Conservation (phyloP, 1,140 invertebrate species). For the Agrilus planipennis region DNA sequence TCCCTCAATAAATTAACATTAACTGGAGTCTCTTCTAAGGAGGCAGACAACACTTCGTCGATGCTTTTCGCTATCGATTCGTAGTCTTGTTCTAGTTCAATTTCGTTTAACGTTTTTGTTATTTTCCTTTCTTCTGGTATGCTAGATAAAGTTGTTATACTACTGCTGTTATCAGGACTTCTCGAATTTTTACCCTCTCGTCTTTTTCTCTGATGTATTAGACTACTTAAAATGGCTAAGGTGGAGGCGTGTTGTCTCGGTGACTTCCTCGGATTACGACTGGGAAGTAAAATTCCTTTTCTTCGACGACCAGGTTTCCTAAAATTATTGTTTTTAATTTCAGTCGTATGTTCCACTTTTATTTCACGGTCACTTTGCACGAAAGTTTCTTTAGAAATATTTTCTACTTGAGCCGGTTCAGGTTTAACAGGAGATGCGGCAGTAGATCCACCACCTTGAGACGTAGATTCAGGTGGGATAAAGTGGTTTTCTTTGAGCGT, state of each 20-base stretch:
- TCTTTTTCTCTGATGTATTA: constrained; percentile 43
- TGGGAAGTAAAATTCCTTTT: constrained; percentile 12
- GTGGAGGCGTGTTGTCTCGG: constrained; percentile 76
- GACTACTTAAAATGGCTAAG: constrained; percentile 61
- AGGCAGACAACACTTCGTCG: constrained; percentile 5
- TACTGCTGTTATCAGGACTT: constrained; percentile 5
- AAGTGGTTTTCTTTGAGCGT: no score
- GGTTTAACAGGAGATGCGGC: no score
- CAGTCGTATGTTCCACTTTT: no score
- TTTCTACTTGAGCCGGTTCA: constrained; percentile 8
- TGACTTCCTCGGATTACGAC: constrained; percentile 63
- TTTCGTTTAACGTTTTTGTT: constrained; percentile 1
- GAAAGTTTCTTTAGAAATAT: constrained; percentile 2
- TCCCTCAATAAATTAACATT: neutral
- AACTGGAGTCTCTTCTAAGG: no score
- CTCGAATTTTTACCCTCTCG: constrained; percentile 10
- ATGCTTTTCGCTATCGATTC: constrained; percentile 8
- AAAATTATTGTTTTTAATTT: no score
- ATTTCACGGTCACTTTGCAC: no score
- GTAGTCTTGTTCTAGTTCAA: constrained; percentile 9
- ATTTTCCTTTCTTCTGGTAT: constrained; percentile 13
- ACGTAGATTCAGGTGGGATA: constrained; percentile 16
- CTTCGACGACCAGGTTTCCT: neutral
- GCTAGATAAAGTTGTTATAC: constrained; percentile 8
- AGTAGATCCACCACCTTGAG: no score